Evolutionary conservation across 92 coral and sea anemone genomes (phyloP).

Genomic region (Phenganax stokvisi): DNA sequence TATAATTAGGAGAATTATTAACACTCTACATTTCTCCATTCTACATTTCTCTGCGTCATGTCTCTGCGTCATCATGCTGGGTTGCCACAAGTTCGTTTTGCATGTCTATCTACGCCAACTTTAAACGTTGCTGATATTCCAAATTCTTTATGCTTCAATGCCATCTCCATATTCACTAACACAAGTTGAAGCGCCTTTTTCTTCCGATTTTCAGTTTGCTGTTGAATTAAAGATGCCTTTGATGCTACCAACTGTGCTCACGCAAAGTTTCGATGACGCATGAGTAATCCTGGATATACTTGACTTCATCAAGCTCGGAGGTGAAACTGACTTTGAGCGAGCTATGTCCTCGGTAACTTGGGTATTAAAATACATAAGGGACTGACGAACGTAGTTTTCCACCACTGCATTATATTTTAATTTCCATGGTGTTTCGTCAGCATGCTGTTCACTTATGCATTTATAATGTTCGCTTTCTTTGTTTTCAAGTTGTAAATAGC

Average conservation of each 20-base stretch:
- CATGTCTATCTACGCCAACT: too few species aligned
- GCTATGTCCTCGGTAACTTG: conserved; percentile 30
- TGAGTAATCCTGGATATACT: conserved; percentile 19
- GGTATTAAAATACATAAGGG: conserved; percentile 30
- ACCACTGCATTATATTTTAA: neutral
- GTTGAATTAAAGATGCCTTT: conserved; percentile 20
- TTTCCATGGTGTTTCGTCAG: neutral
- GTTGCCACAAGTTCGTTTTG: too few species aligned
- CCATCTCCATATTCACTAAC: conserved; percentile 32
- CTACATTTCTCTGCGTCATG: too few species aligned
- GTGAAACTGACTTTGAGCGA: neutral
- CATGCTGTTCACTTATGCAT: neutral
- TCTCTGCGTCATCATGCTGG: too few species aligned
- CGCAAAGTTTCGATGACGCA: conserved; percentile 25
- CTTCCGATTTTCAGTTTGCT: conserved; percentile 22
- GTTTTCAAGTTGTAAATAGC: too few species aligned
- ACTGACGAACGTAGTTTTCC: neutral
- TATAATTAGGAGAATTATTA: too few species aligned
- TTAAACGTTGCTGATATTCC: conserved; percentile 42
- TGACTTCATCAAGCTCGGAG: neutral
- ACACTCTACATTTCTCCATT: too few species aligned
- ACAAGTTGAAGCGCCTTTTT: conserved; percentile 29
- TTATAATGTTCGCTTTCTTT: too few species aligned
- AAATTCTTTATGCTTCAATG: conserved; percentile 41
- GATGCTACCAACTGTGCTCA: conserved; percentile 18